phyloP scores from a whole-genome alignment of 2,797 vertebrate species.

The Cryptoprocta ferox region DNA sequence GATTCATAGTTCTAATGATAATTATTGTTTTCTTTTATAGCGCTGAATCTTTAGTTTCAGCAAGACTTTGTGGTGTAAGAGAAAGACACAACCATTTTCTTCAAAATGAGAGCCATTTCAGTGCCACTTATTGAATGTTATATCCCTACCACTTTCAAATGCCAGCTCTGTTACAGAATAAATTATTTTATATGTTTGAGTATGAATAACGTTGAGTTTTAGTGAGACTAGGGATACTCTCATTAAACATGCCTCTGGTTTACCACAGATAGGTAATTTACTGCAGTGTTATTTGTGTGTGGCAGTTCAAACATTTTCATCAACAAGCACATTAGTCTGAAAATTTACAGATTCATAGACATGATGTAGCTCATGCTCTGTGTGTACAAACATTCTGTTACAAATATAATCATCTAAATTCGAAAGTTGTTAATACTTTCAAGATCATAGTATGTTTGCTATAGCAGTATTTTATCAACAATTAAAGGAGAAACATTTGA shows the following conservation, averaged over 20 bases:
- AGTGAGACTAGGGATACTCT: constrained; percentile 34
- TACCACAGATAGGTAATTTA: constrained; percentile 62
- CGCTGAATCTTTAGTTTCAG: constrained; percentile 11
- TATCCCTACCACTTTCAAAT: background rate
- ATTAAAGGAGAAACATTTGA: background rate
- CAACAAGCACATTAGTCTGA: constrained; percentile 34
- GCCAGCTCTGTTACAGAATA: constrained; percentile 5
- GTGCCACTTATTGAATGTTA: background rate
- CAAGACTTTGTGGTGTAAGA: background rate
- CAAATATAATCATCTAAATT: background rate
- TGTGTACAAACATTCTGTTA: constrained; percentile 68
- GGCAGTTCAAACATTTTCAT: constrained; percentile 58
- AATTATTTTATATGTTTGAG: constrained; percentile 39
- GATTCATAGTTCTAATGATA: constrained; percentile 61
- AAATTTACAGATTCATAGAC: constrained; percentile 66
- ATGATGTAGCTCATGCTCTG: background rate
- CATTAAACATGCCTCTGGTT: constrained; percentile 61
- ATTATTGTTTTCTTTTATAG: constrained; percentile 24
- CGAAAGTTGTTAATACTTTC: background rate
- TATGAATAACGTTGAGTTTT: constrained; percentile 49
- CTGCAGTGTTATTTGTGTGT: constrained; percentile 60
- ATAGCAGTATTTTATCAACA: constrained; percentile 14
- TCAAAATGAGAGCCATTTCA: background rate
- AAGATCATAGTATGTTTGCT: background rate
- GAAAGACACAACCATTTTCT: constrained; percentile 28